A percentile compares a stretch with the other conserved stretches of the same genome.
These are phyloP conservation scores for Petromus typicus DNA, from an alignment of 2,113 vertebrate genomes.

Conservation along the genomic window DNA sequence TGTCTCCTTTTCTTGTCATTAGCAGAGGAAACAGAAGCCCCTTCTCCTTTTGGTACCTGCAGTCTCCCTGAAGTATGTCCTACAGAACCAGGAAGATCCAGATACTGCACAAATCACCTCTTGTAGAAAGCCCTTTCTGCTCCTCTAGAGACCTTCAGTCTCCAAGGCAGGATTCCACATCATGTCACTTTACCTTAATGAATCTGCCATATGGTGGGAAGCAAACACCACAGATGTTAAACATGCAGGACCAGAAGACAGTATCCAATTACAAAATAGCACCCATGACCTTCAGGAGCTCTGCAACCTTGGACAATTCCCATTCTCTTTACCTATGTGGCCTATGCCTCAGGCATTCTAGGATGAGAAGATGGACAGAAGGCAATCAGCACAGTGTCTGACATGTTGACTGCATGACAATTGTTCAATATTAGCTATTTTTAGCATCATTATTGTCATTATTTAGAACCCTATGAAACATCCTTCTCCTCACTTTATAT, in stretches of 20 bases:
- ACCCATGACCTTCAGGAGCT: neutral
- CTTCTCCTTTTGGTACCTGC: neutral
- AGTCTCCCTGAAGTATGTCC: neutral
- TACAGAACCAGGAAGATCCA: neutral
- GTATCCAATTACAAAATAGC: neutral
- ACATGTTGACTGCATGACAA: rapidly evolving
- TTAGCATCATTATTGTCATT: neutral
- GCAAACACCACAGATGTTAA: neutral
- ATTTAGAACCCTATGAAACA: neutral
- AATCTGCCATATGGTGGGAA: neutral
- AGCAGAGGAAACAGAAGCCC: neutral
- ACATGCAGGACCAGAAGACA: neutral
- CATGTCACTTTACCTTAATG: neutral
- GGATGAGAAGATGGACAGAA: too few relatives aligned
- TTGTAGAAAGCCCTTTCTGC: neutral
- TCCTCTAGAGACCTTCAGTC: neutral
- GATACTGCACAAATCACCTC: neutral
- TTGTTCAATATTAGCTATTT: neutral
- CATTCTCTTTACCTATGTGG: neutral
- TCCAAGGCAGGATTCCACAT: neutral
- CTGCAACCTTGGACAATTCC: neutral
- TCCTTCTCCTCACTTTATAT: neutral
- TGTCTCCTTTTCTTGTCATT: neutral
- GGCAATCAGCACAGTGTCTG: neutral
- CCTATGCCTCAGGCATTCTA: neutral